phyloP scores from a whole-genome alignment of 1,140 invertebrate species.

The Oedothorax gibbosus region DNA sequence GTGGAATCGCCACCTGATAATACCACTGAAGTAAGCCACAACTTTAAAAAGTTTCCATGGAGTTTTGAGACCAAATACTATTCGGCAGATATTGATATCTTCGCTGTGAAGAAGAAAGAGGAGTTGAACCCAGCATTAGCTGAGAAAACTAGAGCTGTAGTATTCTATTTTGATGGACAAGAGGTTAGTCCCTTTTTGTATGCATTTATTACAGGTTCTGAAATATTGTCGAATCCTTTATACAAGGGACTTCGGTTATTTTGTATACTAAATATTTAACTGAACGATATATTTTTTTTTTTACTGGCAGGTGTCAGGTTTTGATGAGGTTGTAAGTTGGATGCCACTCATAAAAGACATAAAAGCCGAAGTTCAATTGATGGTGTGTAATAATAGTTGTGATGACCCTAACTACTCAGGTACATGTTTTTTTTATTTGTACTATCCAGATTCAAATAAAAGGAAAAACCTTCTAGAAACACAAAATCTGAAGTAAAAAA shows the following conservation, averaged over 20 bases:
- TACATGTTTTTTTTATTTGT: neutral
- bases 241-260: neutral
- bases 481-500: too few species aligned
- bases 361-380: conserved; percentile 71
- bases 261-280: neutral
- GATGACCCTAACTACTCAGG: conserved; percentile 63
- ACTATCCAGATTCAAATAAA: too few species aligned
- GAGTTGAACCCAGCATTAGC: conserved; percentile 70
- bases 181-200: conserved; percentile 67
- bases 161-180: conserved; percentile 74
- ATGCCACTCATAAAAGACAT: conserved; percentile 71
- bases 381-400: conserved; percentile 70
- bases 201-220: too few species aligned
- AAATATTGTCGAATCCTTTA: too few species aligned
- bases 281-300: conserved; percentile 33
- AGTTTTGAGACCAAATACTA: conserved; percentile 79
- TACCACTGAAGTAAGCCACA: conserved; percentile 66
- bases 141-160: conserved; percentile 73
- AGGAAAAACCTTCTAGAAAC: too few species aligned
- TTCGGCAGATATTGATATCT: conserved; percentile 73
- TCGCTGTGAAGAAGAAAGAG: conserved; percentile 69
- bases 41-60: conserved; percentile 72
- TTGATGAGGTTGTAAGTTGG: conserved; percentile 70
- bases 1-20: conserved; percentile 68
- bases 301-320: conserved; percentile 66